phyloP scores from a whole-genome alignment of 23 tunicate genomes.

The Phallusia fumigata region DNA sequence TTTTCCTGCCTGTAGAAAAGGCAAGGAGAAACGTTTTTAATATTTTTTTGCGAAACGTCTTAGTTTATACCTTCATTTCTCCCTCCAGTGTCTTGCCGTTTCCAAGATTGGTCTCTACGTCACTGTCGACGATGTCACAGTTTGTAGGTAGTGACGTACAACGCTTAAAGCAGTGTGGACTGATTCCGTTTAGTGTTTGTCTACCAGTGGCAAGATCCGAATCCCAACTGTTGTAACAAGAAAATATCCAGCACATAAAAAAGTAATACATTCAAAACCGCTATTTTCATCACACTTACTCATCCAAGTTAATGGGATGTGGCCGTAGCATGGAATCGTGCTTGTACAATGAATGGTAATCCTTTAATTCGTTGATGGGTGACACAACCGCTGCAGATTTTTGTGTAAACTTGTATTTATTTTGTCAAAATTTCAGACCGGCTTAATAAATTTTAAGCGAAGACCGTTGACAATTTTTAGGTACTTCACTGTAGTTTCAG shows the following conservation, averaged over 20 bases:
- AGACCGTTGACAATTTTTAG: no score
- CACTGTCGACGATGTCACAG: constrained; percentile 32
- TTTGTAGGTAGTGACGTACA: constrained; percentile 19
- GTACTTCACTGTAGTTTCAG: no score
- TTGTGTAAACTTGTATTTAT: no score
- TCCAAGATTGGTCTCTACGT: constrained; percentile 8
- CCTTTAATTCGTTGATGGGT: background rate
- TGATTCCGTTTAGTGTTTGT: constrained; percentile 53
- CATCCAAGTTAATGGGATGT: no score
- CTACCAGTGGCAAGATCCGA: constrained; percentile 49
- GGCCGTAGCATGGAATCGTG: background rate
- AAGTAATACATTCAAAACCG: no score
- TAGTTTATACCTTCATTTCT: constrained; percentile 35
- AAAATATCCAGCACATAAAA: no score
- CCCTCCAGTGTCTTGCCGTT: constrained; percentile 22
- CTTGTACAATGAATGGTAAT: background rate
- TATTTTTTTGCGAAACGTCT: background rate
- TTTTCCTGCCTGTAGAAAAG: constrained; percentile 4
- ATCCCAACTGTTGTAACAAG: constrained; percentile 21
- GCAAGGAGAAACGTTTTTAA: background rate
- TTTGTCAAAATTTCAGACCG: no score
- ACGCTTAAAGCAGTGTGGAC: constrained; percentile 25
- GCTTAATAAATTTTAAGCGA: no score
- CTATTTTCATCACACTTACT: no score
- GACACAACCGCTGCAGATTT: no score